phyloP scores from a whole-genome alignment of 2,113 vertebrate species.

The Trogon melanurus region DNA sequence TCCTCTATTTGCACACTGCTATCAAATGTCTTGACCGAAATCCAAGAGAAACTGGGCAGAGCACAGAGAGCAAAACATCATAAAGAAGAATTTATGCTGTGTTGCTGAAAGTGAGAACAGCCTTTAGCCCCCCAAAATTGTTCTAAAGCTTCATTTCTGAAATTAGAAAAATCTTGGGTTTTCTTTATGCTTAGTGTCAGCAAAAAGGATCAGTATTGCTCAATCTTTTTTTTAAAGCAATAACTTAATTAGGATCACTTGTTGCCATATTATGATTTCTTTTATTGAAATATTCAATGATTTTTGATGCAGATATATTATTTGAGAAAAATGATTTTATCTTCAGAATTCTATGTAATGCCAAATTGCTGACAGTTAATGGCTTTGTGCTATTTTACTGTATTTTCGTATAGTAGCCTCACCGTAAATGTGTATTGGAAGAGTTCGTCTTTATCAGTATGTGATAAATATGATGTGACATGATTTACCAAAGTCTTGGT shows the following conservation, averaged over 20 bases:
- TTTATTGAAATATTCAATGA: background rate
- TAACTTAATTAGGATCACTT: background rate
- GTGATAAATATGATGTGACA: background rate
- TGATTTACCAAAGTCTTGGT: slow-evolving; percentile 28
- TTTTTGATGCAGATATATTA: background rate
- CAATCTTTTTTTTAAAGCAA: background rate
- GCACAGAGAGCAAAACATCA: background rate
- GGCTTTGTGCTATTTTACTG: background rate
- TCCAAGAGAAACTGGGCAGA: slow-evolving; percentile 7
- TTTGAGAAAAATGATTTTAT: background rate
- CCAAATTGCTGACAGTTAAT: background rate
- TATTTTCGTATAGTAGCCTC: background rate
- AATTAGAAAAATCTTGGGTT: background rate
- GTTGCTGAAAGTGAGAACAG: background rate
- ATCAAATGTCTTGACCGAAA: slow-evolving; percentile 35
- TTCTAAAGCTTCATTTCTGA: background rate
- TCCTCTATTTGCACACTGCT: background rate
- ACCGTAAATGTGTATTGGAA: background rate
- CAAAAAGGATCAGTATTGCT: background rate
- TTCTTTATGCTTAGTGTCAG: background rate
- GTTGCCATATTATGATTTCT: background rate
- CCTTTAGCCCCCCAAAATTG: background rate
- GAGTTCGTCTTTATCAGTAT: background rate
- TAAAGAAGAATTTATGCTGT: background rate
- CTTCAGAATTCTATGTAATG: background rate